phyloP scores from a whole-genome alignment of 2,888 invertebrate genomes.

The Orthosia gracilis region DNA sequence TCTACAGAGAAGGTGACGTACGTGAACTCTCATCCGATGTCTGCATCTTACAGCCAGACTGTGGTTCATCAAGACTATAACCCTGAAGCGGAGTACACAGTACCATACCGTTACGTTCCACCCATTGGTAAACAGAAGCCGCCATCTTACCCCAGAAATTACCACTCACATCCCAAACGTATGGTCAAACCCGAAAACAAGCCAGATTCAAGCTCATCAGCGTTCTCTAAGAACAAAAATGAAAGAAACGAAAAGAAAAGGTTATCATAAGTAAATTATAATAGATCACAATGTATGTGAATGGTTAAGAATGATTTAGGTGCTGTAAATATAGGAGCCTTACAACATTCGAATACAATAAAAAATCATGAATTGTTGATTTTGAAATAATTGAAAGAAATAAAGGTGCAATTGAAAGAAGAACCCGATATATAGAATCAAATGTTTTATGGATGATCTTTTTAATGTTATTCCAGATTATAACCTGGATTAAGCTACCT shows the following conservation, averaged over 20 bases:
- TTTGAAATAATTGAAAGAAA: conserved; percentile 3
- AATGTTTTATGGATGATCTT: neutral
- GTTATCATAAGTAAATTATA: conserved; percentile 64
- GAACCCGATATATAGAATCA: neutral
- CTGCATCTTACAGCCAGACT: conserved; percentile 75
- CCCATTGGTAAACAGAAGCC: conserved; percentile 79
- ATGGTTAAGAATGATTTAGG: conserved; percentile 53
- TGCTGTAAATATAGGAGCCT: conserved; percentile 73
- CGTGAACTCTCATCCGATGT: conserved; percentile 83
- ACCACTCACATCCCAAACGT: conserved; percentile 85
- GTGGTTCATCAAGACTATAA: conserved; percentile 74
- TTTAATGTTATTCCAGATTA: neutral
- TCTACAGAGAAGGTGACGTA: conserved; percentile 84
- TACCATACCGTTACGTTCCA: conserved; percentile 75
- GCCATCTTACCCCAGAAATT: conserved; percentile 82
- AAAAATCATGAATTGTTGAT: conserved; percentile 34
- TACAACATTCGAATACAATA: conserved; percentile 33
- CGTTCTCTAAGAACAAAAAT: conserved; percentile 71
- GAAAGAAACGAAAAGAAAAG: conserved; percentile 77
- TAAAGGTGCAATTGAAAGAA: neutral
- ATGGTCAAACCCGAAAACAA: conserved; percentile 81
- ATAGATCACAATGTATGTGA: conserved; percentile 42
- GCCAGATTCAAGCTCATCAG: conserved; percentile 62
- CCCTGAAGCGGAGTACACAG: conserved; percentile 81
- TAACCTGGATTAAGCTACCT: neutral